These are phyloP conservation scores for Pteronura brasiliensis DNA, from an alignment of 2,113 vertebrate genomes.

Conservation along the genomic window DNA sequence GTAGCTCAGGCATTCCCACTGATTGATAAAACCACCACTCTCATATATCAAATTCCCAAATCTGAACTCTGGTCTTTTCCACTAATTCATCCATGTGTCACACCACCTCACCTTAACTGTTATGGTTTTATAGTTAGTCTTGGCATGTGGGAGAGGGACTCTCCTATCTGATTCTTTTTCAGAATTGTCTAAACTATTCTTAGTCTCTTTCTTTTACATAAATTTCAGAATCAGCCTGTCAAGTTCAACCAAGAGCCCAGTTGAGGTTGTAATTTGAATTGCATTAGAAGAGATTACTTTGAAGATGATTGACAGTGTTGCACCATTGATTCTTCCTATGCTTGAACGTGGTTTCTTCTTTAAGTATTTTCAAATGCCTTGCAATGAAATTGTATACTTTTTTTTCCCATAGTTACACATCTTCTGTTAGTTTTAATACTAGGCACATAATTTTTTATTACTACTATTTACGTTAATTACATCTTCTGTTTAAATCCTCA, in stretches of 20 bases:
- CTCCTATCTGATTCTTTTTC: not conserved
- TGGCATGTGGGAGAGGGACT: not conserved
- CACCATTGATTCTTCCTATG: not conserved
- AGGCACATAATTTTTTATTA: not conserved
- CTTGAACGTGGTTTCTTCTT: not conserved
- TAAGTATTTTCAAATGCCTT: not conserved
- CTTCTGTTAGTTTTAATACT: not conserved
- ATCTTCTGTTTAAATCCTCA: slow-evolving; percentile 6
- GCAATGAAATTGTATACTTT: not conserved
- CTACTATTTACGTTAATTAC: not conserved
- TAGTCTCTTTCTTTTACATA: not conserved
- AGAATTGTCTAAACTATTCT: not conserved
- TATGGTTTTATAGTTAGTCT: not conserved
- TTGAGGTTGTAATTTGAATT: not conserved
- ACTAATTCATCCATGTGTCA: not conserved
- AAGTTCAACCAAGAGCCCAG: not conserved
- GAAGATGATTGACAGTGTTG: not conserved
- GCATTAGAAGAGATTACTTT: not conserved
- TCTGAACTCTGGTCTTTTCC: not conserved
- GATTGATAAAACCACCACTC: not conserved
- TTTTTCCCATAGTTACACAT: not conserved
- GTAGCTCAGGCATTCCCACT: not conserved
- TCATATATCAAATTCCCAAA: not conserved
- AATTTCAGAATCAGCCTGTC: slow-evolving; percentile 20
- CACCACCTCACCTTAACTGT: not conserved